Evolutionary conservation across 1,140 invertebrate genomes (phyloP), one percentile per base, ranked within the genome.

Genomic region (Camponotus pennsylvanicus): DNA sequence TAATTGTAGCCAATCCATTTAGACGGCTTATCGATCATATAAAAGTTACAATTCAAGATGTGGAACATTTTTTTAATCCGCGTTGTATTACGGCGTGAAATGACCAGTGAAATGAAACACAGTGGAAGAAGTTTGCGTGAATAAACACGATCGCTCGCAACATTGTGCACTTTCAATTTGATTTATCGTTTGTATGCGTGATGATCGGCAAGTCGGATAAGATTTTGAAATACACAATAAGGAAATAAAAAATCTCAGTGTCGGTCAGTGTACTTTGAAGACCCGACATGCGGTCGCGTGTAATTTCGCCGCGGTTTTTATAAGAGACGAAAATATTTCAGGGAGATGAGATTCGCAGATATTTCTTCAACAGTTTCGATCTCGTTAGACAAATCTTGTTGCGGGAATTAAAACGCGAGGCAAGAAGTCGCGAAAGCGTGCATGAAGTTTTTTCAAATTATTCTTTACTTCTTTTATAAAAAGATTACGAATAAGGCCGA

Each of bases 141-240:
- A 71, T 52, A 49, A 71, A 71, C 13, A 45, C 45, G 66, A 27
- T 82, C 21, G 15, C 73, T 83, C 67, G 13, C 40, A 73, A 73
- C 78, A 42, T 42, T 66, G 37, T 52, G 64, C 52, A 70, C 15
- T 80, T 80, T 70, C 66, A 80, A 80, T 80, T 80, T 80, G 78
- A 80, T 80, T 80, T 80, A 80, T 80, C 78, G 78, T 70, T n/a
- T 21, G 49, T 80, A 80, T 70, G 78, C 78, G 37, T 80, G 78
- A 80, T 66, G 78, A 70, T 80, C 37, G 37, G 21, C 42, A 70
- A 59, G 52, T 37, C 45, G 66, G 78, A 80, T 80, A 80, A 80
- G 37, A 80, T 70, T 57, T 42, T 52, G 66, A 80, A 80, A 42
- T 78, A 21, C 52, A 70, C 66, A 80, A 70, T 80, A 57, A 59